Conservation (phyloP, 2,888 invertebrate species). For the Athripsodes cinereus region DNA sequence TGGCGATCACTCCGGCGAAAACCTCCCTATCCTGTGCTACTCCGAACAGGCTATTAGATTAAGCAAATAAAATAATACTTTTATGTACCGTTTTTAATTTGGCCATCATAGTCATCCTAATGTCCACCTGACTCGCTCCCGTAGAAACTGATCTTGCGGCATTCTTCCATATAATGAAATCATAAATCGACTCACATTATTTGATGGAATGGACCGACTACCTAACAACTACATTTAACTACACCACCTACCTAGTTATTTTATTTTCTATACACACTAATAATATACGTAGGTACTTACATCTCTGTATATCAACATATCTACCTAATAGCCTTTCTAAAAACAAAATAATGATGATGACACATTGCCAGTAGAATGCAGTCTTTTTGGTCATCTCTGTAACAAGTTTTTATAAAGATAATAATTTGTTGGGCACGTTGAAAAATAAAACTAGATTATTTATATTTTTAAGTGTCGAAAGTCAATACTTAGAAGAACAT, state of each 20-base stretch:
- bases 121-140: background rate
- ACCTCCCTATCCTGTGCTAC: too few species aligned
- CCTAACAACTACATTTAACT: background rate
- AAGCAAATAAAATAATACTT: too few species aligned
- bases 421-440: too few species aligned
- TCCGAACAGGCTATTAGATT: too few species aligned
- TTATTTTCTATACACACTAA: too few species aligned
- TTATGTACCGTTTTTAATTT: too few species aligned
- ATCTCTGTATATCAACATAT: background rate
- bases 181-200: slow-evolving; percentile 22
- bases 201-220: background rate
- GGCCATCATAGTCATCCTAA: background rate
- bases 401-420: too few species aligned
- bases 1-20: too few species aligned
- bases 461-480: too few species aligned
- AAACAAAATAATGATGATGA: background rate
- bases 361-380: background rate
- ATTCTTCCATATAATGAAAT: slow-evolving; percentile 27
- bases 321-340: background rate
- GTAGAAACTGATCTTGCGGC: slow-evolving; percentile 10
- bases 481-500: too few species aligned
- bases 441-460: too few species aligned
- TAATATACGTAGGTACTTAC: background rate
- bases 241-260: background rate
- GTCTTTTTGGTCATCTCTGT: too few species aligned